phyloP scores from a whole-genome alignment of 2,797 vertebrate genomes.

The Falco rusticolus region DNA sequence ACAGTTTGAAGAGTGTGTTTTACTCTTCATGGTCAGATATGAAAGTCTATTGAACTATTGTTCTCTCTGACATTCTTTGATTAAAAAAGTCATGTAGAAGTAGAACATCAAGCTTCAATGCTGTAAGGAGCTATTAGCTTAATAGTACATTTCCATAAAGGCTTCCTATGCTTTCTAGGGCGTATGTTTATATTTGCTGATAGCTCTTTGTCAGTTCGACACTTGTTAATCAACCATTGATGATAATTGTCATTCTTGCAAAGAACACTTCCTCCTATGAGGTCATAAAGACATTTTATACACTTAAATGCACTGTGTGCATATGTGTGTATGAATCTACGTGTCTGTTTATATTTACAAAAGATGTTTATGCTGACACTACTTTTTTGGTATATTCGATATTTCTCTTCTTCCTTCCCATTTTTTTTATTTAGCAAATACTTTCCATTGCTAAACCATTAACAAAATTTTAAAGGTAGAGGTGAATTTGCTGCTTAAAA shows the following conservation, averaged over 20 bases:
- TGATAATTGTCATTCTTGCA: neutral
- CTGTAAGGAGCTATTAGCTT: neutral
- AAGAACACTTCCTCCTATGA: neutral
- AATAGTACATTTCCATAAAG: neutral
- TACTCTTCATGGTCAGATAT: neutral
- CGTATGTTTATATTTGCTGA: neutral
- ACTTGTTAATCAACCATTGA: conserved; percentile 30
- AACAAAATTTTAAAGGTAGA: neutral
- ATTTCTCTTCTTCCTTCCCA: neutral
- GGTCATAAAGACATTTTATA: neutral
- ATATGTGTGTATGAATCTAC: neutral
- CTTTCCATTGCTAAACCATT: neutral
- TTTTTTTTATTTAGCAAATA: neutral
- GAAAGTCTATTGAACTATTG: neutral
- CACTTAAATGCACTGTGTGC: neutral
- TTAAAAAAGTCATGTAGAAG: neutral
- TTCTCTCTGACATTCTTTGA: neutral
- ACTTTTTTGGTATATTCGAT: neutral
- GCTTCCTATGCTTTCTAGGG: neutral
- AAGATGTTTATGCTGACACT: neutral
- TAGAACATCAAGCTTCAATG: neutral
- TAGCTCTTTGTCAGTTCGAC: conserved; percentile 13
- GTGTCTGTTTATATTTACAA: neutral
- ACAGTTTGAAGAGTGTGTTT: neutral
- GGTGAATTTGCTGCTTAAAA: neutral